Conservation (phyloP, 2,113 vertebrate species). For the Myiozetetes cayanensis region DNA sequence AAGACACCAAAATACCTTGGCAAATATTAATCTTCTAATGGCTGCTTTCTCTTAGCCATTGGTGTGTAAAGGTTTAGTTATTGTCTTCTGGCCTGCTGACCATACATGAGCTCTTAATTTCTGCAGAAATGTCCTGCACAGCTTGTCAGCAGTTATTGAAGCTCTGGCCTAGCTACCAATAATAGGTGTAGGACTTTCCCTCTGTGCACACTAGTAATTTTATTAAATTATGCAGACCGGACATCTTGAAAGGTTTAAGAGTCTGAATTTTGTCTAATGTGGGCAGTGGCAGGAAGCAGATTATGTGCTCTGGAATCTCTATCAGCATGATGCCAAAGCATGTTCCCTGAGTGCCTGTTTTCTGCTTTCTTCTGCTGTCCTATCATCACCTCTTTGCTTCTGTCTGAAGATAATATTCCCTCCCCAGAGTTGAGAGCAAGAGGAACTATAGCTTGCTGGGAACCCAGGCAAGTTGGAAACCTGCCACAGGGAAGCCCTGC, state of each 20-base stretch:
- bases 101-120: not conserved
- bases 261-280: not conserved
- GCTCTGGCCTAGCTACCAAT: not conserved
- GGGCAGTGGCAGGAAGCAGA: not conserved
- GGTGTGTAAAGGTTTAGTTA: not conserved
- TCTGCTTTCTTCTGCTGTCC: not conserved
- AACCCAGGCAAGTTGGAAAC: not conserved
- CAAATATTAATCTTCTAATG: not conserved
- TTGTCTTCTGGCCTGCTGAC: not conserved
- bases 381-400: not conserved
- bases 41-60: not conserved
- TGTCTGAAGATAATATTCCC: not conserved
- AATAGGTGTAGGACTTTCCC: not conserved
- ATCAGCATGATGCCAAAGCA: not conserved
- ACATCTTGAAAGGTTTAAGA: not conserved
- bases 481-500: not conserved
- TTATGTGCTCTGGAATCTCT: not conserved
- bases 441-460: not conserved
- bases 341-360: not conserved
- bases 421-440: not conserved
- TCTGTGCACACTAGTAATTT: not conserved
- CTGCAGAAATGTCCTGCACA: not conserved
- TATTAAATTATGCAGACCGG: not conserved
- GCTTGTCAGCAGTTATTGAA: not conserved
- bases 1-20: not conserved